Conservation (phyloP, 37 sponge, comb jelly and placozoan species). For the Cladorhizidae sp. region DNA sequence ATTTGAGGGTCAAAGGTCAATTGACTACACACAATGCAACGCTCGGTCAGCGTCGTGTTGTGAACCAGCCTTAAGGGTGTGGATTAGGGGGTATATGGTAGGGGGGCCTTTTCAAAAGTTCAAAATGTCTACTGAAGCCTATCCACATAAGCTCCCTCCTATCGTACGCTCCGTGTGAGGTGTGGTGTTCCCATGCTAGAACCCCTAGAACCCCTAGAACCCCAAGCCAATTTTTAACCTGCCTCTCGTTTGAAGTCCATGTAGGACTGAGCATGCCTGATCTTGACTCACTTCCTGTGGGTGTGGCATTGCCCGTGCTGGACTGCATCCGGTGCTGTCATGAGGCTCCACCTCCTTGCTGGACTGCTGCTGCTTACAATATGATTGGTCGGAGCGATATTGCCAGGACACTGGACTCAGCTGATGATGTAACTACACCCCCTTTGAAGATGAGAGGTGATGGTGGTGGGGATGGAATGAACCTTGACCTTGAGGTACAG, state of each 20-base stretch:
- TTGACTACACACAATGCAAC: too few relatives aligned
- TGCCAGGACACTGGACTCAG: background rate
- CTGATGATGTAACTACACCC: conserved; percentile 1
- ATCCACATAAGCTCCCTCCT: too few relatives aligned
- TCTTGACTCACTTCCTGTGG: conserved; percentile 65
- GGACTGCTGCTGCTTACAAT: conserved; percentile 45
- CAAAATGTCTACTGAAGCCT: too few relatives aligned
- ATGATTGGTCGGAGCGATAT: conserved; percentile 57
- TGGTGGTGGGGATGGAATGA: conserved; percentile 48
- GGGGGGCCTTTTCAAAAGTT: too few relatives aligned
- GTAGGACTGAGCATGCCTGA: conserved; percentile 33
- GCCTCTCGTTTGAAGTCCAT: background rate
- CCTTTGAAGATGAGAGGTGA: background rate
- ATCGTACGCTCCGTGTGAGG: too few relatives aligned
- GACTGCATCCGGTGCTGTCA: conserved; percentile 56
- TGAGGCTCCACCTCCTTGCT: conserved; percentile 57
- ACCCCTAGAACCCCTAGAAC: too few relatives aligned
- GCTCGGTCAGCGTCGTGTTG: too few relatives aligned
- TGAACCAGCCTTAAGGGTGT: too few relatives aligned
- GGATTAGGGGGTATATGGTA: too few relatives aligned
- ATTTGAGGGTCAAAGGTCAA: too few relatives aligned
- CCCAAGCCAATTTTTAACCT: background rate
- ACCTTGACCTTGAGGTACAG: conserved; percentile 51
- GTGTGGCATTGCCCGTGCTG: conserved; percentile 68
- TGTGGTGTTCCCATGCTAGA: too few relatives aligned